phyloP scores from a whole-genome alignment of 2,888 invertebrate species.

The Ennomos fuscantarius region DNA sequence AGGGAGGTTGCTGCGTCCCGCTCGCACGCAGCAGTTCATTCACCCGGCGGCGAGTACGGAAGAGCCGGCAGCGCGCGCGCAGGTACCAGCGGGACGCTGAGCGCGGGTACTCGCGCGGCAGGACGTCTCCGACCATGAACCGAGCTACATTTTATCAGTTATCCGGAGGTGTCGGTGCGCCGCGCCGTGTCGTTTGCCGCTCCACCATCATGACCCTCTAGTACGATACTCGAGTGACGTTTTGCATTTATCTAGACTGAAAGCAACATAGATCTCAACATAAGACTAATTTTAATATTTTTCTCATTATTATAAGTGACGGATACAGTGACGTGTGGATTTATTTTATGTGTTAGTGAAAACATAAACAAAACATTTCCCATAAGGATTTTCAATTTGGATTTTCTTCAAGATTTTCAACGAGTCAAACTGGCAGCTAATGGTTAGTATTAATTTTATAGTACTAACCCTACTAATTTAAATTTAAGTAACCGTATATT shows the following conservation, averaged over 20 bases:
- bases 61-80: conserved; percentile 73
- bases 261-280: conserved; percentile 83
- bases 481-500: conserved; percentile 3
- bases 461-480: conserved; percentile 25
- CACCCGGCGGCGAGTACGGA: conserved; percentile 77
- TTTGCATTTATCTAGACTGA: conserved; percentile 80
- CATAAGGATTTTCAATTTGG: conserved; percentile 68
- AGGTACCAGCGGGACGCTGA: conserved; percentile 67
- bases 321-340: conserved; percentile 74
- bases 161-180: conserved; percentile 77
- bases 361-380: conserved; percentile 61
- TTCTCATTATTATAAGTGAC: conserved; percentile 73
- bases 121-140: conserved; percentile 82
- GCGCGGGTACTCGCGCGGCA: conserved; percentile 70
- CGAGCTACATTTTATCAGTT: conserved; percentile 81
- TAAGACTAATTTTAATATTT: conserved; percentile 78
- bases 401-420: conserved; percentile 54
- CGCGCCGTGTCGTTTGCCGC: conserved; percentile 69
- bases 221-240: conserved; percentile 62
- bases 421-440: conserved; percentile 60
- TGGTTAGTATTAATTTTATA: conserved; percentile 61
- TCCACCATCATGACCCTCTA: conserved; percentile 68
- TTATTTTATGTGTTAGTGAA: conserved; percentile 75
- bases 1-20: conserved; percentile 56
- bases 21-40: conserved; percentile 78